These are phyloP conservation scores for Hyles lineata DNA, from an alignment of 2,888 invertebrate genomes.

Conservation along the genomic window DNA sequence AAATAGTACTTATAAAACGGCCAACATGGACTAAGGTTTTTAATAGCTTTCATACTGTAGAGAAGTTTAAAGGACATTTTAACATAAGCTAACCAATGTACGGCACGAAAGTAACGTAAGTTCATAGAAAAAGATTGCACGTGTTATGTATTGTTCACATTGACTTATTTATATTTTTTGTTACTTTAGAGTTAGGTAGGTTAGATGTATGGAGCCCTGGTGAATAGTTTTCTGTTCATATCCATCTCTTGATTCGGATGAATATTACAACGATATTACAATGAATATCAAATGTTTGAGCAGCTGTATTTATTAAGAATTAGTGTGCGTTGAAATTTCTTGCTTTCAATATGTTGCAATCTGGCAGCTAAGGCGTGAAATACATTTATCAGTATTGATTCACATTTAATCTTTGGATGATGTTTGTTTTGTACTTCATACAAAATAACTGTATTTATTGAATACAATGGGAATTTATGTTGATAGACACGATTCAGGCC, in stretches of 20 bases:
- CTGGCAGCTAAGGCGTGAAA: background rate
- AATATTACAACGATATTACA: constrained; percentile 43
- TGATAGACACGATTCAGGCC: too few relatives aligned
- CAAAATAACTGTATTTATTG: too few relatives aligned
- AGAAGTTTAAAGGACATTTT: constrained; percentile 42
- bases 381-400: background rate
- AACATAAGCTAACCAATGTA: constrained; percentile 59
- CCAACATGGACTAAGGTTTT: constrained; percentile 49
- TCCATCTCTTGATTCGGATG: constrained; percentile 41
- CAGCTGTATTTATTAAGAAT: constrained; percentile 26
- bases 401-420: too few relatives aligned
- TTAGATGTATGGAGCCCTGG: constrained; percentile 66
- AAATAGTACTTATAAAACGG: constrained; percentile 37
- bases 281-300: constrained; percentile 35
- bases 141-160: constrained; percentile 80
- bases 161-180: constrained; percentile 81
- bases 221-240: constrained; percentile 45
- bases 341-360: background rate
- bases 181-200: constrained; percentile 78
- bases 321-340: constrained; percentile 15
- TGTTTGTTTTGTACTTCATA: too few relatives aligned
- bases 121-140: constrained; percentile 75
- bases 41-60: constrained; percentile 61
- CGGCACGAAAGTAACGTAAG: constrained; percentile 65
- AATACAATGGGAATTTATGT: too few relatives aligned